Conservation (phyloP, 2,888 invertebrate genomes). For the Rhagium mordax region DNA sequence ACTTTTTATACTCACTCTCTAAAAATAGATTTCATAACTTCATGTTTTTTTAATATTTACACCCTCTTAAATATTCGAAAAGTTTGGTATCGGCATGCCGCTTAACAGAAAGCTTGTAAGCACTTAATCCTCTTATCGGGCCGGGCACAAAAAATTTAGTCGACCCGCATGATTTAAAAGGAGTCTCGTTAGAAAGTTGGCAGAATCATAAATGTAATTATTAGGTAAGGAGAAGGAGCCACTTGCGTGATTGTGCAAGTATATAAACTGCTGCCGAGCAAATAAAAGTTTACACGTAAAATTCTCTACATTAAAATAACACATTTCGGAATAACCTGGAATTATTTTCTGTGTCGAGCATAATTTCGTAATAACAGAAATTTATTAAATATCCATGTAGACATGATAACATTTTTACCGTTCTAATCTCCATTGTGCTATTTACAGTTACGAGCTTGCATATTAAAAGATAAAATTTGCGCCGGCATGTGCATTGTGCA, state of each 20-base stretch:
- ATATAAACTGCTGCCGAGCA: too few relatives aligned
- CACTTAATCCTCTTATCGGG: conserved; percentile 8
- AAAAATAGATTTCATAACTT: conserved; percentile 5
- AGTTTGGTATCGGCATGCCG: background rate
- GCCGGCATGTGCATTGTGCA: too few relatives aligned
- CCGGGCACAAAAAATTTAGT: background rate
- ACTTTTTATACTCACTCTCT: background rate
- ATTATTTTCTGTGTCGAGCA: too few relatives aligned
- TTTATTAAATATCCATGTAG: too few relatives aligned
- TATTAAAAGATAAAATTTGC: too few relatives aligned
- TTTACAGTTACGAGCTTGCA: too few relatives aligned
- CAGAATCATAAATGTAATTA: conserved; percentile 21
- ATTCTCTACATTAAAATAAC: too few relatives aligned
- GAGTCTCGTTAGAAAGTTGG: conserved; percentile 19
- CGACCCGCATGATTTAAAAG: conserved; percentile 6
- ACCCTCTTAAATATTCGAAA: conserved; percentile 14
- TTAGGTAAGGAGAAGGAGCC: conserved; percentile 6
- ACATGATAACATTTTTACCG: too few relatives aligned
- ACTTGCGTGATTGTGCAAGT: background rate
- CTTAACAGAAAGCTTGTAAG: background rate
- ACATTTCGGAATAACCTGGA: too few relatives aligned
- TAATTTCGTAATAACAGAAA: too few relatives aligned
- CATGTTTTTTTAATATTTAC: conserved; percentile 11
- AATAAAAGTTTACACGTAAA: too few relatives aligned
- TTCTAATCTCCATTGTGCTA: too few relatives aligned